Percentiles rank a stretch among this genome's conserved stretches.
Evolutionary conservation across 2,113 vertebrate genomes (phyloP).

Genomic region (Odobenus rosmarus): DNA sequence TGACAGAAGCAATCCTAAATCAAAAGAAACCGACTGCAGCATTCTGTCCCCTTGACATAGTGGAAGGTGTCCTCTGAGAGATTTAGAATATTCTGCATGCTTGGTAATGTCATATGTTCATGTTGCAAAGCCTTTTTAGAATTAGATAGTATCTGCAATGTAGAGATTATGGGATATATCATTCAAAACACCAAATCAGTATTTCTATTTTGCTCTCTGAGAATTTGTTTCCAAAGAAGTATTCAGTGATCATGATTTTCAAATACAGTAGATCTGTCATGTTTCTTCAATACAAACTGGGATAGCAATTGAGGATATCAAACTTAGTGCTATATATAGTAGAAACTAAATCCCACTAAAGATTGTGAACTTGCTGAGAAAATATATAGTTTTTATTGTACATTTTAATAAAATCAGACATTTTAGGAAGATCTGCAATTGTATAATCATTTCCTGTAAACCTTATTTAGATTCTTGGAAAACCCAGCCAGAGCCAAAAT

Average conservation of each 20-base stretch:
- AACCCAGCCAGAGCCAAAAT: not conserved
- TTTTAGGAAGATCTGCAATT: not conserved
- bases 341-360: not conserved
- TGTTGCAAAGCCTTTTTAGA: constrained; percentile 55
- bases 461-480: not conserved
- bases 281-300: not conserved
- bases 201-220: not conserved
- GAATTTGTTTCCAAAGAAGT: not conserved
- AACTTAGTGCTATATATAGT: not conserved
- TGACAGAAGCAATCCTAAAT: not conserved
- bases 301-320: not conserved
- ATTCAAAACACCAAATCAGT: constrained; percentile 51
- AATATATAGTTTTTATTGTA: not conserved
- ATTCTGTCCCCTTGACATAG: not conserved
- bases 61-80: constrained; percentile 38
- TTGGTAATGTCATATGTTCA: constrained; percentile 31
- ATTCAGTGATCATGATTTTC: not conserved
- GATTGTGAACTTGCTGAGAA: not conserved
- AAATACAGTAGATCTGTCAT: not conserved
- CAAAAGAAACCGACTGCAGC: not conserved
- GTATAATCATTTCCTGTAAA: not conserved
- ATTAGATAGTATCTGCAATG: constrained; percentile 41
- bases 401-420: not conserved
- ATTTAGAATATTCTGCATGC: constrained; percentile 61
- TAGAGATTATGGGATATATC: not conserved